Evolutionary conservation across 2,113 vertebrate species (phyloP), one percentile per base, ranked within the genome.

Genomic region (Paradoxurus hermaphroditus): DNA sequence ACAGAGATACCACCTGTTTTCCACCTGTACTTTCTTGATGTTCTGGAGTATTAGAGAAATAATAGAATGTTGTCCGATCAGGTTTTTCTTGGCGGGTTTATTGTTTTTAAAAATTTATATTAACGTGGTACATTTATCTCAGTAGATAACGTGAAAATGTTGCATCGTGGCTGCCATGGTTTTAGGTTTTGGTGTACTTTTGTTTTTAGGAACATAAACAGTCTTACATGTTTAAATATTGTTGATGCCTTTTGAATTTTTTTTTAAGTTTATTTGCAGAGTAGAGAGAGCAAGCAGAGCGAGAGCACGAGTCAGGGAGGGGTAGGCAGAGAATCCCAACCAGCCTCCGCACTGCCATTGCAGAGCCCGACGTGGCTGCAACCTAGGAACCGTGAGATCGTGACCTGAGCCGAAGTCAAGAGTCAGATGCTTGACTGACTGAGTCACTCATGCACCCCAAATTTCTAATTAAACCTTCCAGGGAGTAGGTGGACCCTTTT

Each of bases 11-110:
- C 77, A 29, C 14, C 15, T 44, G 6, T 63, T 90, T 92, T 95
- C 65, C 3, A 44, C 36, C 25, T 70, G 36, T 83, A n/a, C 44
- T 95, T 90, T 5, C 19, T 95, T 59, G 9, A 29, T 92, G 7
- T 91, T 82, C 36, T 85, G 19, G 72, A 92, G 91, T 95, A 41
- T 67, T 91, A 67, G 53, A 96, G 77, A 93, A 86, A 77, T 93
- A 70, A 51, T 59, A 68, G 18, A 63, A 70, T 29, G 29, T 41
- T 92, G 46, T 91, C 77, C n/a, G 18, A 59, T 19, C 3, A 67
- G 25, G 1, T 88, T 95, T 93, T 94, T 56, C 18, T 63, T 91
- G 7, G 15, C 85, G 23, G 5, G 16, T 31, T 83, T 91, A 56
- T 77, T 82, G 67, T 91, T 44, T 95, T 87, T 72, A 56, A 49